These are phyloP conservation scores for Sminthurides aquaticus DNA, from an alignment of 2,888 invertebrate genomes.

Conservation along the genomic window DNA sequence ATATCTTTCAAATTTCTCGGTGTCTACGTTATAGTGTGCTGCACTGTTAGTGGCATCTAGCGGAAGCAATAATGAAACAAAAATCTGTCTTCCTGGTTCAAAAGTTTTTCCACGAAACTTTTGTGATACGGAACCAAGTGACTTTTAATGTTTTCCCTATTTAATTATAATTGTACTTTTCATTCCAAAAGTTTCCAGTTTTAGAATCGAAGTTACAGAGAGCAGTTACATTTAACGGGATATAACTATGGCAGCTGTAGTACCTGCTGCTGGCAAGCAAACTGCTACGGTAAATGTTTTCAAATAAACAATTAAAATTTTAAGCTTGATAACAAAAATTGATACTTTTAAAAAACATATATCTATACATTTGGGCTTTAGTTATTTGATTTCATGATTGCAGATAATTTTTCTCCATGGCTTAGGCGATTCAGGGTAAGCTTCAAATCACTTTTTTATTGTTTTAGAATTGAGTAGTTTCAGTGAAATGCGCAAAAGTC, in stretches of 20 bases:
- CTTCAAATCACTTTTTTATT: conserved; percentile 40
- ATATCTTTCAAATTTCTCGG: too few species aligned
- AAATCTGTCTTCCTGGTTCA: too few species aligned
- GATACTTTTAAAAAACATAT: too few species aligned
- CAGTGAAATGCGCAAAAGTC: background rate
- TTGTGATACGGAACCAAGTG: too few species aligned
- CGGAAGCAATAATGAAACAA: too few species aligned
- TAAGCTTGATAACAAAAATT: too few species aligned
- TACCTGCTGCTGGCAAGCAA: conserved; percentile 74
- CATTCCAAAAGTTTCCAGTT: background rate
- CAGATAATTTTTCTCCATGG: conserved; percentile 94
- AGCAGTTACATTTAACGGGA: too few species aligned
- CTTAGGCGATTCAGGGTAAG: conserved; percentile 89
- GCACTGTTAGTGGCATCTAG: too few species aligned
- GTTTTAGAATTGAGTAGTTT: background rate
- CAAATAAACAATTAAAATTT: conserved; percentile 6
- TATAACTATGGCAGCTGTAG: conserved; percentile 62
- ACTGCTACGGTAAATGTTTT: conserved; percentile 67
- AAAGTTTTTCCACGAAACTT: too few species aligned
- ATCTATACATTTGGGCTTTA: too few species aligned
- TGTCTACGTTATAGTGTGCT: too few species aligned
- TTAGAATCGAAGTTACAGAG: background rate
- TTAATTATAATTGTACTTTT: background rate
- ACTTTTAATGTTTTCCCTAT: too few species aligned
- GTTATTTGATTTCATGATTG: conserved; percentile 48